phyloP scores from a whole-genome alignment of 1,140 invertebrate species.

The Adelges cooleyi region DNA sequence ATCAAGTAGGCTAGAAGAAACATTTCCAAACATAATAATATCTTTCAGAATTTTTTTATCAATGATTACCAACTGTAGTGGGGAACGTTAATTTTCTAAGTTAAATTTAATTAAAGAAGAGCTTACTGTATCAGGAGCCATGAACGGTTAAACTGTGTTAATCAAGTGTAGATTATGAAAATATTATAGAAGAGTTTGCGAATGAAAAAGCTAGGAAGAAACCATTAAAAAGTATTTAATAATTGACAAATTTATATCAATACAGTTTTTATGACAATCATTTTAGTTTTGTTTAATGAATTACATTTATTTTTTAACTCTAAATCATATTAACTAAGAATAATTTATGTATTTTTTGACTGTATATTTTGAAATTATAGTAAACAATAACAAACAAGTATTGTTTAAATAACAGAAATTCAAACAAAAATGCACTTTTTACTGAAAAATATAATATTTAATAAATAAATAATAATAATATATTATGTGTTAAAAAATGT shows the following conservation, averaged over 20 bases:
- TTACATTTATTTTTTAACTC: not conserved
- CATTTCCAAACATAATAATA: too few relatives aligned
- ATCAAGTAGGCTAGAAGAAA: not conserved
- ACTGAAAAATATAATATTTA: not conserved
- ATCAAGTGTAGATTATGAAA: slow-evolving; percentile 1
- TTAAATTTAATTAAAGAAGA: not conserved
- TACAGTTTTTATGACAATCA: too few relatives aligned
- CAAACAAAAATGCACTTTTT: too few relatives aligned
- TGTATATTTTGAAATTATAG: not conserved
- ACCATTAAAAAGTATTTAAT: too few relatives aligned
- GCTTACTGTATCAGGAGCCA: not conserved
- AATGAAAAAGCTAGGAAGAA: too few relatives aligned
- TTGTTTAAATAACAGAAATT: not conserved
- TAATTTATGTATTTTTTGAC: too few relatives aligned
- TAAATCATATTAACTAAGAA: not conserved
- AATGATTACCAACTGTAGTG: not conserved
- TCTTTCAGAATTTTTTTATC: not conserved
- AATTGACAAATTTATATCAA: too few relatives aligned
- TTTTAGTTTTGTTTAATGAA: too few relatives aligned
- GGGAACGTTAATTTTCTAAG: too few relatives aligned
- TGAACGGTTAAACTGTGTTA: not conserved
- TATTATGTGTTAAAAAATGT: not conserved
- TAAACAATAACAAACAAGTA: too few relatives aligned
- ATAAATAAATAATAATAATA: not conserved
- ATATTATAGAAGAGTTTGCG: too few relatives aligned